phyloP scores from a whole-genome alignment of 2,888 invertebrate species.

The Chrysodeixis includens region DNA sequence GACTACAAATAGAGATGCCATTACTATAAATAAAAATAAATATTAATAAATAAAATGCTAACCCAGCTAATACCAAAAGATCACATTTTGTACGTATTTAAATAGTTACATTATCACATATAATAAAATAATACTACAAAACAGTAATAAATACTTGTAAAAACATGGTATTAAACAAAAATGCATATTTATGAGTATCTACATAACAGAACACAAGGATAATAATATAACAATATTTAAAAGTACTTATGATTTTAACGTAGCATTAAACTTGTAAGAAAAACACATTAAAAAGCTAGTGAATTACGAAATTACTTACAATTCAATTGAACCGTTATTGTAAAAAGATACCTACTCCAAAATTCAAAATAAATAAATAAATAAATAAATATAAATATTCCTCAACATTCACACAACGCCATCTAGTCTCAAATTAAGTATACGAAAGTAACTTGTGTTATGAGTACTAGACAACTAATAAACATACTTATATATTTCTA shows the following conservation, averaged over 20 bases:
- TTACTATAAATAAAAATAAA: neutral
- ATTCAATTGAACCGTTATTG: too few species aligned
- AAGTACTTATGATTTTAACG: neutral
- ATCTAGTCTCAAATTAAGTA: too few species aligned
- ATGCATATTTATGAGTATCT: neutral
- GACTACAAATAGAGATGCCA: neutral
- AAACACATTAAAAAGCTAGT: neutral
- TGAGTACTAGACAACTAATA: too few species aligned
- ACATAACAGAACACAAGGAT: neutral
- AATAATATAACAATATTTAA: neutral
- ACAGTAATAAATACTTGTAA: neutral
- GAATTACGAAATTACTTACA: neutral
- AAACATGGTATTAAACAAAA: neutral
- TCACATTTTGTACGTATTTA: neutral
- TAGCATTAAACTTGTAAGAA: neutral
- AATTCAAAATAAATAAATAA: too few species aligned
- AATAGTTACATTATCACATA: conserved; percentile 4
- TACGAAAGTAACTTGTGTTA: too few species aligned
- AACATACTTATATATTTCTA: too few species aligned
- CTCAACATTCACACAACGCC: too few species aligned
- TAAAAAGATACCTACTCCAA: too few species aligned
- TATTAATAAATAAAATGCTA: neutral
- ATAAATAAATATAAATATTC: too few species aligned
- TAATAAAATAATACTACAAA: neutral
- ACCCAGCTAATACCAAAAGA: neutral